Evolutionary conservation across 2,797 vertebrate species (phyloP).

Genomic region (Thripadectes ignobilis): DNA sequence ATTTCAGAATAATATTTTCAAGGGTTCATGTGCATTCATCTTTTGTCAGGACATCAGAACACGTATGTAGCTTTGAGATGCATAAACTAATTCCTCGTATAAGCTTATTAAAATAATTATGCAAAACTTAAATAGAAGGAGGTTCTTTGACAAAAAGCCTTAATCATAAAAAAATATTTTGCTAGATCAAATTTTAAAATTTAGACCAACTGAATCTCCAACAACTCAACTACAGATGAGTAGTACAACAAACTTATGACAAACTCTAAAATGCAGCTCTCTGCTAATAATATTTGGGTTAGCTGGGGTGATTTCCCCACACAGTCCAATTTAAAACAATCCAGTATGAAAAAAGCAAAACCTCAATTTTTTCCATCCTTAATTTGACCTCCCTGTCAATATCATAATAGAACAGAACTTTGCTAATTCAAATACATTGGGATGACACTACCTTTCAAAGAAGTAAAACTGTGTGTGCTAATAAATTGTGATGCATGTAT

Average conservation of each 20-base stretch:
- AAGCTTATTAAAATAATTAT: neutral
- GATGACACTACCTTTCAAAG: neutral
- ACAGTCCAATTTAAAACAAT: neutral
- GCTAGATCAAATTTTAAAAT: neutral
- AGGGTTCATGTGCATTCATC: neutral
- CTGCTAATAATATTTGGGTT: neutral
- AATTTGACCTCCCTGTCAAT: neutral
- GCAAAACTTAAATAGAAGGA: neutral
- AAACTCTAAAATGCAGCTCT: neutral
- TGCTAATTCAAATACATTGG: neutral
- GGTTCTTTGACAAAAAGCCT: fast-evolving
- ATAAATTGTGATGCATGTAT: neutral
- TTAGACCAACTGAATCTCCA: neutral
- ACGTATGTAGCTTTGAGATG: neutral
- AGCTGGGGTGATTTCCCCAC: neutral
- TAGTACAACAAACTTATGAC: neutral
- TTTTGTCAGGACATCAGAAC: neutral
- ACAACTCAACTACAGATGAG: neutral
- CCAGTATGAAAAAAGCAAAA: neutral
- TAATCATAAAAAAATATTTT: neutral
- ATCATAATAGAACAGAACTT: neutral
- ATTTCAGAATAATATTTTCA: neutral
- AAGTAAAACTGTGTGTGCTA: neutral
- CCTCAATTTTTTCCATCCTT: neutral
- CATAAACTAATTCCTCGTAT: neutral